phyloP scores from a whole-genome alignment of 2,113 vertebrate species.

The Trichechus manatus region DNA sequence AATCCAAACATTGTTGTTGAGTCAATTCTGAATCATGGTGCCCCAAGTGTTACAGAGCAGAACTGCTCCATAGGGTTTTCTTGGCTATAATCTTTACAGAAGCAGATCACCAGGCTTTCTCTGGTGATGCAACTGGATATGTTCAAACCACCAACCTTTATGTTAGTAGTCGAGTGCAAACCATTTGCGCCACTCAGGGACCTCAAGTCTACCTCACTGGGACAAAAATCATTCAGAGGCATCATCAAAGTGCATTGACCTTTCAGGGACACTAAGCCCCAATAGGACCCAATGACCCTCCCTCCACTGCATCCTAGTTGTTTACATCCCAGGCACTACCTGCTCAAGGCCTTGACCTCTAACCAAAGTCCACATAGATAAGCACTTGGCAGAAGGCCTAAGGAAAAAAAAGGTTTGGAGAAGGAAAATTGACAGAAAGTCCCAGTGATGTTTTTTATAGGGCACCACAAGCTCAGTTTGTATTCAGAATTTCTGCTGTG shows the following conservation, averaged over 20 bases:
- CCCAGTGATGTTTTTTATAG: neutral
- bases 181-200: neutral
- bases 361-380: neutral
- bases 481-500: constrained; percentile 9
- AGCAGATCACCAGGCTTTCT: neutral
- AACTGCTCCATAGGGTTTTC: neutral
- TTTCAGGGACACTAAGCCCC: neutral
- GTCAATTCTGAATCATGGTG: neutral
- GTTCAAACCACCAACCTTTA: neutral
- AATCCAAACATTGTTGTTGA: neutral
- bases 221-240: neutral
- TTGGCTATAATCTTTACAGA: neutral
- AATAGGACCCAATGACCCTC: neutral
- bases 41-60: neutral
- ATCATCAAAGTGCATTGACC: neutral
- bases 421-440: neutral
- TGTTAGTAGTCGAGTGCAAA: neutral
- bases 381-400: neutral
- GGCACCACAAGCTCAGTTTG: neutral
- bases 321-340: neutral
- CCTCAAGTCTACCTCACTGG: neutral
- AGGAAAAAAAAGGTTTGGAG: neutral
- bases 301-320: neutral
- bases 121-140: no score
- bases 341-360: neutral